Conservation (phyloP, 2,113 vertebrate species). For the Trematocara stigmaticum region DNA sequence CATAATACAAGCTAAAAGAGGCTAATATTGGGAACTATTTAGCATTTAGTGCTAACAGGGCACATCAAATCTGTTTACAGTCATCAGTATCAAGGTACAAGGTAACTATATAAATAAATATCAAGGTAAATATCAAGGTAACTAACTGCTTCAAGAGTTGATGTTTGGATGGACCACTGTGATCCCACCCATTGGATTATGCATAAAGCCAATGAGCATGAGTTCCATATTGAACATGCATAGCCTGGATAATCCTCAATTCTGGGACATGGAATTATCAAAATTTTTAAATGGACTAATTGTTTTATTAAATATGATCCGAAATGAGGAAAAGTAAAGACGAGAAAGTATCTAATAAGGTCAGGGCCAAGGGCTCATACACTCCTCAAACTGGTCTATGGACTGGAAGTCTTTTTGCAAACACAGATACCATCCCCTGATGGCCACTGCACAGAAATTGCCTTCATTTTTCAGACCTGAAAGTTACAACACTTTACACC, state of each 20-base stretch:
- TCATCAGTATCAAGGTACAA: neutral
- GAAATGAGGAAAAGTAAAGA: neutral
- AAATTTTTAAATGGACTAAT: neutral
- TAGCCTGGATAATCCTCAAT: neutral
- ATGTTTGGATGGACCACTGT: neutral
- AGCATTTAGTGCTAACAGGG: neutral
- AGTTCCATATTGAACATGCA: neutral
- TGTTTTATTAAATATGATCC: neutral
- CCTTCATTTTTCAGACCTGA: neutral
- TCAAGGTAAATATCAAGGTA: no score
- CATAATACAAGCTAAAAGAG: neutral
- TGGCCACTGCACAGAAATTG: neutral
- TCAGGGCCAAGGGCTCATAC: neutral
- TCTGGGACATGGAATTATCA: neutral
- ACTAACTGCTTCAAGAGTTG: neutral
- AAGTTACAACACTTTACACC: neutral
- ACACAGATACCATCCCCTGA: neutral
- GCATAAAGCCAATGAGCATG: neutral
- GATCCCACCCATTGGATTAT: neutral
- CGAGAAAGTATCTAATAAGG: neutral
- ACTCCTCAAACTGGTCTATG: neutral
- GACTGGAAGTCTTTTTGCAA: neutral
- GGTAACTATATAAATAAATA: no score
- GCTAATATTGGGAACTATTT: neutral
- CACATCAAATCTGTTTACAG: neutral